These are phyloP conservation scores for Leptinotarsa rubiginosa DNA, from an alignment of 2,888 invertebrate genomes.

Conservation along the genomic window DNA sequence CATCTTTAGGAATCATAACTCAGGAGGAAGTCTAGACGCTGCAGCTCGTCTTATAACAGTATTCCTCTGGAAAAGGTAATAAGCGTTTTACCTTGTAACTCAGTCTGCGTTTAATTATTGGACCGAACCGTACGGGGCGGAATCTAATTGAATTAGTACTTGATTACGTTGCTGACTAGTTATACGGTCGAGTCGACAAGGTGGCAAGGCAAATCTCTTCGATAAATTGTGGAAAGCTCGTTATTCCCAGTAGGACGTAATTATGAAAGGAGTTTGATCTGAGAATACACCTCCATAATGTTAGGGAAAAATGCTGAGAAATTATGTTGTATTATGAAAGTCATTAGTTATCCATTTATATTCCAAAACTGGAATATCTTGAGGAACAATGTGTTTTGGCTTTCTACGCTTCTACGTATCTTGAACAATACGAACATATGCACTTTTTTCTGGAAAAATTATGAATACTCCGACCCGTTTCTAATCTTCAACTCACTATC, in stretches of 20 bases:
- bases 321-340: too few relatives aligned
- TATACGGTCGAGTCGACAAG: conserved; percentile 11
- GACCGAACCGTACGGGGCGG: conserved; percentile 52
- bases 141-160: conserved; percentile 58
- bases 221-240: background rate
- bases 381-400: too few relatives aligned
- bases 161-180: conserved; percentile 49
- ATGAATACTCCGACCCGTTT: too few relatives aligned
- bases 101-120: conserved; percentile 56
- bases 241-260: background rate
- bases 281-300: too few relatives aligned
- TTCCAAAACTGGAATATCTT: too few relatives aligned
- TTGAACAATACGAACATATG: too few relatives aligned
- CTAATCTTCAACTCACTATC: too few relatives aligned
- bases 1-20: conserved; percentile 31
- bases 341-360: too few relatives aligned
- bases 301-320: too few relatives aligned
- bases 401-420: too few relatives aligned
- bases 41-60: conserved; percentile 5
- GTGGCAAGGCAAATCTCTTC: conserved; percentile 11
- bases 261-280: background rate
- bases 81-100: conserved; percentile 45
- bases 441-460: too few relatives aligned
- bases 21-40: conserved; percentile 27
- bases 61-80: conserved; percentile 4